phyloP scores from a whole-genome alignment of 2,888 invertebrate genomes.

The Hypercompe scribonia region DNA sequence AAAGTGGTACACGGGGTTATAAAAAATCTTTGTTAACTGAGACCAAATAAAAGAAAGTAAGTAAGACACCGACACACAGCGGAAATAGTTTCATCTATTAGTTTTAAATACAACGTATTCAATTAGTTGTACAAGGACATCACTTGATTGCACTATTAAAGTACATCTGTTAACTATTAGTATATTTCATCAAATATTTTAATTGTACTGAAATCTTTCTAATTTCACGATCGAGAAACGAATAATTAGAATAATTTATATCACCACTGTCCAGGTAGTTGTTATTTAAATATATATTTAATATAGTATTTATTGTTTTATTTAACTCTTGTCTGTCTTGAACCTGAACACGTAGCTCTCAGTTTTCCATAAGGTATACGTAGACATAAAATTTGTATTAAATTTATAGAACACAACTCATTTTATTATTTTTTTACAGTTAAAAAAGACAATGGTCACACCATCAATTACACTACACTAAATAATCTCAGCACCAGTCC shows the following conservation, averaged over 20 bases:
- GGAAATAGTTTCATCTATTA: neutral
- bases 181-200: no score
- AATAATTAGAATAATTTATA: no score
- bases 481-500: constrained; percentile 84
- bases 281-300: no score
- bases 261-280: no score
- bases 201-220: no score
- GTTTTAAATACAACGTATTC: neutral
- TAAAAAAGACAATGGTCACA: constrained; percentile 84
- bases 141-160: neutral
- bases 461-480: constrained; percentile 81
- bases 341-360: no score
- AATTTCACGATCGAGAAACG: no score
- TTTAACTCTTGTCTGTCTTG: no score
- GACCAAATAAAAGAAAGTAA: constrained; percentile 17
- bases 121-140: neutral
- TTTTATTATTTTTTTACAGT: constrained; percentile 63
- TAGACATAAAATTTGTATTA: no score
- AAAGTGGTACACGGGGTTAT: neutral
- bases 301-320: no score
- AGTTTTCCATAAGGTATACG: no score
- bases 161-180: neutral
- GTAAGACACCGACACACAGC: constrained; percentile 13
- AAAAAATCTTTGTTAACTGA: neutral
- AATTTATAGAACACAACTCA: neutral